Base-by-base conservation (phyloP, 2,888 invertebrate genomes). In the Yponomeuta plumbellus region DNA sequence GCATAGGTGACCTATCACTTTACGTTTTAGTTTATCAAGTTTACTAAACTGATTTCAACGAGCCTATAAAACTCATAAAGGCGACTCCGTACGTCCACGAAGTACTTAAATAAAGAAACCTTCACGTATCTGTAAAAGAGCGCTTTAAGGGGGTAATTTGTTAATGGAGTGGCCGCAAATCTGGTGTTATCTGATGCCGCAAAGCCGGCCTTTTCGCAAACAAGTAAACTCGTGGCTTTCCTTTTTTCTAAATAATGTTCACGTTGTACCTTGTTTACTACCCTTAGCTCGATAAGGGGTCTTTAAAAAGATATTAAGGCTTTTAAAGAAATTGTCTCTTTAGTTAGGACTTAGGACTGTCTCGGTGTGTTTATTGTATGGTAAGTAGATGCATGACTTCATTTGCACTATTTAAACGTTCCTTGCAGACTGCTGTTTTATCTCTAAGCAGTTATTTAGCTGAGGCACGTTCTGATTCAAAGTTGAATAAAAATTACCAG, bases 131-230 rank as follows among this genome's bases (percentile, higher is more conserved):
- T 57, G 21, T 73, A 73, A 70, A 76, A 72, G 70, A 75, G 73
- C 71, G 75, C 69, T 78, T 78, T 79, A 81, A 81, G 80, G 80
- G 79, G 81, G 85, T 84, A 86, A 89, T 89, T 89, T 87, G 88
- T 85, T 85, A 89, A 89, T 88, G 86, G 86, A 72, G 75, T 74
- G 78, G 80, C 79, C 84, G 86, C 88, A 88, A 89, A 89, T 88
- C 86, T 84, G 79, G 75, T 73, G 80, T 80, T 88, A 91, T 91
- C 90, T 81, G 86, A 87, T 86, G 80, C 78, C 80, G 74, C 82
- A 76, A 81, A 81, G 81, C 84, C 82, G 44, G 85, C 82, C 83
- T 83, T 85, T 86, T 86, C 76, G 84, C 66, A 88, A 89, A 87
- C 85, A 86, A 86, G 84, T 83, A 84, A 86, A 88, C 80, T 85